Conservation (phyloP, 2,113 vertebrate genomes). For the Microtus ochrogaster region DNA sequence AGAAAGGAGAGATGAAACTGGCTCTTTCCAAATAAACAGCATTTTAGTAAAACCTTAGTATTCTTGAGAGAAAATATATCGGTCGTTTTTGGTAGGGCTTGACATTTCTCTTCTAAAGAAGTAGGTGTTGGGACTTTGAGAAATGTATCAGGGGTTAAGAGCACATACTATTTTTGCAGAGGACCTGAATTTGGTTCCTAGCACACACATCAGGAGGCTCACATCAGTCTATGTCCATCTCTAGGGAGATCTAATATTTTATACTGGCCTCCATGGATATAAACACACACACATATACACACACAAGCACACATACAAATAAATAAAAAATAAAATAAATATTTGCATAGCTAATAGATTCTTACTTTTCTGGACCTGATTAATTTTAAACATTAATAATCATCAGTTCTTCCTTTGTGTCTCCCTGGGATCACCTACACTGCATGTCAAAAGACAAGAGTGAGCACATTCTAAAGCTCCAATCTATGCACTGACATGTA, state of each 20-base stretch:
- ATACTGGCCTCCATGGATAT: neutral
- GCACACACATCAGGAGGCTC: neutral
- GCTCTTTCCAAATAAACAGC: neutral
- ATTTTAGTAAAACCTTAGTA: neutral
- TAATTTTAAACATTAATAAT: neutral
- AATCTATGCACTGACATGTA: neutral
- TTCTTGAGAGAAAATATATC: constrained; percentile 19
- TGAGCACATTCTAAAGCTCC: neutral
- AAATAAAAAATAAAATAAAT: neutral
- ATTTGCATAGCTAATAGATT: neutral
- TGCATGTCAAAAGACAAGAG: constrained; percentile 10
- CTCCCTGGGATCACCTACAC: neutral
- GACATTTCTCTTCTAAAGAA: neutral
- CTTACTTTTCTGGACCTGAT: neutral
- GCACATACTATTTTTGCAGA: neutral
- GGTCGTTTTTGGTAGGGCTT: neutral
- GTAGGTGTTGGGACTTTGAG: neutral
- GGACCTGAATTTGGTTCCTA: neutral
- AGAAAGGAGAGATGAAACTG: neutral
- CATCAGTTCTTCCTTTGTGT: neutral
- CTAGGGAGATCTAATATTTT: neutral
- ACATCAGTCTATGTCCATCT: neutral
- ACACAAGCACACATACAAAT: neutral
- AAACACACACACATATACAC: neutral
- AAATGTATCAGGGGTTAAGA: neutral